These are phyloP conservation scores for Macrostomum lignano DNA, from an alignment of 1,140 invertebrate genomes.

Conservation along the genomic window DNA sequence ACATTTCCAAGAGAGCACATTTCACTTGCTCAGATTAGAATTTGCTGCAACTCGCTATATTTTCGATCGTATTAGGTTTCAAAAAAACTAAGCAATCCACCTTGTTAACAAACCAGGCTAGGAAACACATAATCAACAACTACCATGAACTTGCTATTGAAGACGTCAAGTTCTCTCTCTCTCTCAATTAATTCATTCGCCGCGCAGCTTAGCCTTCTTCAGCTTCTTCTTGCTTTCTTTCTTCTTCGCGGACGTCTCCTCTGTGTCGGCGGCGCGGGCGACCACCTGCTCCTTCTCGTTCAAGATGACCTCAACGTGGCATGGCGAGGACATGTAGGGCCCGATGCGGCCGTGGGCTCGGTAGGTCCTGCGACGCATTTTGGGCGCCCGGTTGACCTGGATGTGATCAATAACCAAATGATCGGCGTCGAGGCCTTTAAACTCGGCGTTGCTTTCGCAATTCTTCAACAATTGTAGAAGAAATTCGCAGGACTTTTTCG, in stretches of 20 bases:
- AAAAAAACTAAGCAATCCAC: too few species aligned
- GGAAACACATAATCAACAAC: too few species aligned
- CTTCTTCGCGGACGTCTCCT: slow-evolving; percentile 29
- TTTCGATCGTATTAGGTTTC: too few species aligned
- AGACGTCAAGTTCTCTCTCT: too few species aligned
- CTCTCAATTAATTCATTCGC: too few species aligned
- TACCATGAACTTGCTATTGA: too few species aligned
- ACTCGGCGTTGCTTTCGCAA: slow-evolving; percentile 91
- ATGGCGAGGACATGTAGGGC: slow-evolving; percentile 95
- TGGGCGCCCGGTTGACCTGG: slow-evolving; percentile 80
- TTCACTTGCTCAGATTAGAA: too few species aligned
- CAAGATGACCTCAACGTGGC: slow-evolving; percentile 86
- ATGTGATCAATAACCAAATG: slow-evolving; percentile 90
- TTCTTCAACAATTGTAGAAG: slow-evolving; percentile 79
- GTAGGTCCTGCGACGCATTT: slow-evolving; percentile 81
- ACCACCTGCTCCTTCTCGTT: slow-evolving; percentile 79
- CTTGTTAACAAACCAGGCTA: too few species aligned
- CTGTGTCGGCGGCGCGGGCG: slow-evolving; percentile 39
- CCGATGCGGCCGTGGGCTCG: slow-evolving; percentile 97
- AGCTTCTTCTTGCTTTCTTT: slow-evolving; percentile 28
- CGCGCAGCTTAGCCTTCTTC: too few species aligned
- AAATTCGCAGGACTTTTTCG: slow-evolving; percentile 91
- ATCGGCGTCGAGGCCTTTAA: slow-evolving; percentile 80
- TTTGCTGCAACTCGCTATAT: too few species aligned
- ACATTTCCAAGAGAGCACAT: too few species aligned